Percentiles rank a stretch among this genome's conserved stretches.
These are phyloP conservation scores for Parazoanthus darwini DNA, from an alignment of 92 coral and sea anemone species.

Conservation along the genomic window DNA sequence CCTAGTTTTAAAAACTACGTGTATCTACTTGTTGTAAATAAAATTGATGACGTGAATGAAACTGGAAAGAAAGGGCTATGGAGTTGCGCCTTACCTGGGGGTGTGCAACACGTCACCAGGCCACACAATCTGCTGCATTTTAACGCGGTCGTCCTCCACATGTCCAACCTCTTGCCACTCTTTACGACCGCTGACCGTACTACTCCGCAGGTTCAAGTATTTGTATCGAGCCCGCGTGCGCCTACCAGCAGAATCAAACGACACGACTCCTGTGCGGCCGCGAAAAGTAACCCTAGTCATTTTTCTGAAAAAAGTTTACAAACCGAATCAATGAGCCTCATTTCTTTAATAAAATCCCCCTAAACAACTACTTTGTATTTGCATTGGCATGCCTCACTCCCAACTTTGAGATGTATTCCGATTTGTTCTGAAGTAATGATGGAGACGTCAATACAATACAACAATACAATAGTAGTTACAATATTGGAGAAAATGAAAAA, in stretches of 20 bases:
- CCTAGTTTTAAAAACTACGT: no score
- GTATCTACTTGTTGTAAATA: no score
- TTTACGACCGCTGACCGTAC: background rate
- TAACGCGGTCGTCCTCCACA: constrained; percentile 52
- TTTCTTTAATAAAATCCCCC: no score
- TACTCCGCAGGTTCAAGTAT: constrained; percentile 53
- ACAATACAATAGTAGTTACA: no score
- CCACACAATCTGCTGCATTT: constrained; percentile 66
- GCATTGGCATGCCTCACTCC: no score
- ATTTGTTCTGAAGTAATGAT: no score
- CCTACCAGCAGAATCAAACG: constrained; percentile 55
- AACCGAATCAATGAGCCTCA: background rate
- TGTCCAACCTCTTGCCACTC: constrained; percentile 63
- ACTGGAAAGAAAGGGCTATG: background rate
- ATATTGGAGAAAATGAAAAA: no score
- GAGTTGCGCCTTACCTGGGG: constrained; percentile 41
- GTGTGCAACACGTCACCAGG: constrained; percentile 70
- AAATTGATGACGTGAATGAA: background rate
- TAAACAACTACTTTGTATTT: no score
- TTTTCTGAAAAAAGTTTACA: constrained; percentile 11
- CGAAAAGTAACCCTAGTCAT: constrained; percentile 29
- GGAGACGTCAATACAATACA: no score
- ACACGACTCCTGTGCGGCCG: constrained; percentile 53
- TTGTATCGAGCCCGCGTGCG: constrained; percentile 60
- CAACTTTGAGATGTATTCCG: no score